Percentiles rank a stretch among this genome's conserved stretches.
These are phyloP conservation scores for Atrichornis clamosus DNA, from an alignment of 2,113 vertebrate genomes.

Conservation along the genomic window DNA sequence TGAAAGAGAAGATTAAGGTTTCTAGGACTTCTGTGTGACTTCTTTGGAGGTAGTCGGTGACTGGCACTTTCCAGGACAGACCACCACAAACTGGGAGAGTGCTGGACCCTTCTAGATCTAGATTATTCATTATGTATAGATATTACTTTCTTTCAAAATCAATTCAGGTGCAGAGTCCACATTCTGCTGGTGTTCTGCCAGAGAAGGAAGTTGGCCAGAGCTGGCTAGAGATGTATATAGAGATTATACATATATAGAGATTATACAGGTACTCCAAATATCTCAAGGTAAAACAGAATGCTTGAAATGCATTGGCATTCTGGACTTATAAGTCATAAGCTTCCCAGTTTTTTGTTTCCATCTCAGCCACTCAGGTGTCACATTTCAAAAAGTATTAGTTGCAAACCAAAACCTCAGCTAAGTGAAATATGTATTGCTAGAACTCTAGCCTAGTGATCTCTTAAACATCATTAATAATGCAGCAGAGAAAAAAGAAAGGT, in stretches of 20 bases:
- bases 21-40: background rate
- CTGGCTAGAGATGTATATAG: too few relatives aligned
- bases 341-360: background rate
- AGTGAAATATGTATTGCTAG: background rate
- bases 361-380: background rate
- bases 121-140: background rate
- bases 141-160: background rate
- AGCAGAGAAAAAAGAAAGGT: conserved; percentile 25
- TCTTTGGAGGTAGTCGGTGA: background rate
- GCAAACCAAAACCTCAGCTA: background rate
- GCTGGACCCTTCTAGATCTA: background rate
- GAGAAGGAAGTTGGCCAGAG: background rate
- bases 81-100: background rate
- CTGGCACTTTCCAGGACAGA: background rate
- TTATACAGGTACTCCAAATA: background rate
- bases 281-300: background rate
- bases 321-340: background rate
- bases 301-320: background rate
- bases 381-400: background rate
- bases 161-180: background rate
- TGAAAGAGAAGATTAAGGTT: background rate
- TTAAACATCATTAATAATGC: conserved; percentile 37
- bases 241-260: too few relatives aligned
- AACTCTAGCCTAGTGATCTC: conserved; percentile 16
- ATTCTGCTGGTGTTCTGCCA: background rate